These are phyloP conservation scores for Acrobasis suavella DNA, from an alignment of 2,888 invertebrate genomes.

Conservation along the genomic window DNA sequence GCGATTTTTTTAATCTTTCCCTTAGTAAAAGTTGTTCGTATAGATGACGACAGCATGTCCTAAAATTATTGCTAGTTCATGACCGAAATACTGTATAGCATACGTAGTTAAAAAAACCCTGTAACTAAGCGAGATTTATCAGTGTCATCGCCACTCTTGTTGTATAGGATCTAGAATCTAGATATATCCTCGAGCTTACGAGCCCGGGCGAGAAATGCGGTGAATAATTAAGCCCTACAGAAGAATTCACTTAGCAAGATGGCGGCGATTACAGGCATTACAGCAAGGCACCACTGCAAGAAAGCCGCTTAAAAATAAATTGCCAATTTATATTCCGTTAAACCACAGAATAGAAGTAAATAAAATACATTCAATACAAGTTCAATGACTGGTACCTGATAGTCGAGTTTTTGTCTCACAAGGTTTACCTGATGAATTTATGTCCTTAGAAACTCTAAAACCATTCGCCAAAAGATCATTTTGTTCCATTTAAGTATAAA, in stretches of 20 bases:
- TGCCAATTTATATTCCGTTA: conserved; percentile 15
- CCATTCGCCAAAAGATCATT: too few relatives aligned
- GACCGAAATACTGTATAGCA: too few relatives aligned
- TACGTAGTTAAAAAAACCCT: too few relatives aligned
- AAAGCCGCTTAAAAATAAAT: conserved; percentile 15
- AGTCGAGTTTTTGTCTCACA: conserved; percentile 6
- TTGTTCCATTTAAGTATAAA: too few relatives aligned
- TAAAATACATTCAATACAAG: conserved; percentile 4
- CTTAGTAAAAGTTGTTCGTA: too few relatives aligned
- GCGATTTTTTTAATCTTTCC: too few relatives aligned
- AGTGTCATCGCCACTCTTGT: background rate
- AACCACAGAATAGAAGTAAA: background rate
- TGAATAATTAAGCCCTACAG: conserved; percentile 25
- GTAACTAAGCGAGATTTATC: background rate
- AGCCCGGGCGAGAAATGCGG: background rate
- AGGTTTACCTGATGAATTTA: too few relatives aligned
- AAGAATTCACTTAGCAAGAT: conserved; percentile 22
- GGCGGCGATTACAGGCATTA: conserved; percentile 6
- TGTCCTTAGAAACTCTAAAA: too few relatives aligned
- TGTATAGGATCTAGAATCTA: conserved; percentile 3
- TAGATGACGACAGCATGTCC: too few relatives aligned
- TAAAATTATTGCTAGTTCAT: too few relatives aligned
- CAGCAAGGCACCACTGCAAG: background rate
- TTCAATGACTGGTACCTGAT: conserved; percentile 9
- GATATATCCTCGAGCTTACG: background rate